Conservation (phyloP, 2,888 invertebrate species). For the Vandiemenella viatica region DNA sequence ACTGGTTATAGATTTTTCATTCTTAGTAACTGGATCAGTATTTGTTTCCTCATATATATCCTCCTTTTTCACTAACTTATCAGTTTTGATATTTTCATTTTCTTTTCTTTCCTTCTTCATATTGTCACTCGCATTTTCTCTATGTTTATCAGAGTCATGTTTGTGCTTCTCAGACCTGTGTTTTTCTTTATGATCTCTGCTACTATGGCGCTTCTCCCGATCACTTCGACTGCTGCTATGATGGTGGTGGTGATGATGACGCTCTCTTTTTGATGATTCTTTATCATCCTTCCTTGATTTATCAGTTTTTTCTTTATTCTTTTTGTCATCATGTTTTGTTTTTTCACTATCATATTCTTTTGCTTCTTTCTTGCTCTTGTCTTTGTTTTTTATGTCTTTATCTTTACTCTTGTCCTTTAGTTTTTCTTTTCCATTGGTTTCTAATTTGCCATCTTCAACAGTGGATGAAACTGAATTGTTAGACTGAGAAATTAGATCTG, state of each 20-base stretch:
- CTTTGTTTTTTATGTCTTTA: constrained; percentile 7
- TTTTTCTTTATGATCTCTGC: constrained; percentile 1
- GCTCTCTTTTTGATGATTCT: constrained; percentile 21
- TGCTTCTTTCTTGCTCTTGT: constrained; percentile 15
- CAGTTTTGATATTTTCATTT: constrained; percentile 23
- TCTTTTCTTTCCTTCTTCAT: constrained; percentile 17
- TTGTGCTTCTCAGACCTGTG: constrained; percentile 4
- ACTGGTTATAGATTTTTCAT: constrained; percentile 10
- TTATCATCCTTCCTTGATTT: constrained; percentile 21
- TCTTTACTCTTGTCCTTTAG: constrained; percentile 10
- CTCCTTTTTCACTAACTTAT: constrained; percentile 16
- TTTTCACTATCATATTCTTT: constrained; percentile 17
- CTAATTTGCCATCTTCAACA: constrained; percentile 19
- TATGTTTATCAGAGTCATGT: constrained; percentile 6
- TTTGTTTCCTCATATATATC: constrained; percentile 17
- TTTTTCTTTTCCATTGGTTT: constrained; percentile 13
- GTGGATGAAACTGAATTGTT: constrained; percentile 33
- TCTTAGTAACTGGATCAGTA: constrained; percentile 14
- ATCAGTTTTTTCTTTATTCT: constrained; percentile 18
- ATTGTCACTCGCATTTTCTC: constrained; percentile 12
- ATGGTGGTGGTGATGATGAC: constrained; percentile 7
- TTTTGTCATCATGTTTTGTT: constrained; percentile 20
- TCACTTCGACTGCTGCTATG: constrained; percentile 15
- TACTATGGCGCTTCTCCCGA: constrained; percentile 15
- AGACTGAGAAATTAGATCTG: constrained; percentile 44